phyloP scores from a whole-genome alignment of 2,888 invertebrate genomes.

The Omphaloscelis lunosa region DNA sequence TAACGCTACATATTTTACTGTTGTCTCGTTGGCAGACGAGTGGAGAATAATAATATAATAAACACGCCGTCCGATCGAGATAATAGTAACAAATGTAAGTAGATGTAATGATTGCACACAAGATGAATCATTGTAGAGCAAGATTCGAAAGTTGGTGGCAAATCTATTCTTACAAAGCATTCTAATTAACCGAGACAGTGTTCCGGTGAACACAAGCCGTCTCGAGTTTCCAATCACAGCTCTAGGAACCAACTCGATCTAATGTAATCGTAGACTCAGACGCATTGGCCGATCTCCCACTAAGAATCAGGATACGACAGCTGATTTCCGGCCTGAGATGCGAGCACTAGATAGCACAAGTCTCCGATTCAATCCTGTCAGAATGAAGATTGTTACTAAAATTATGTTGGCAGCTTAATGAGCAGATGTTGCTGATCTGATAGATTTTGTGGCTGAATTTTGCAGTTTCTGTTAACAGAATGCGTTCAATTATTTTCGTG shows the following conservation, averaged over 20 bases:
- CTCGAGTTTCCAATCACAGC: slow-evolving; percentile 82
- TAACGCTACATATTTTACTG: slow-evolving; percentile 21
- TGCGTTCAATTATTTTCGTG: slow-evolving; percentile 51
- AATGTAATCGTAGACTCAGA: slow-evolving; percentile 83
- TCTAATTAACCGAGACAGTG: slow-evolving; percentile 80
- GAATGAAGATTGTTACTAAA: slow-evolving; percentile 54
- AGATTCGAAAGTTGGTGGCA: slow-evolving; percentile 72
- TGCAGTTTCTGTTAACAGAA: slow-evolving; percentile 40
- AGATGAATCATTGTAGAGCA: slow-evolving; percentile 64
- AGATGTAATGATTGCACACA: slow-evolving; percentile 52
- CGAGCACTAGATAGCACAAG: slow-evolving; percentile 73
- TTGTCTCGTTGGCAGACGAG: slow-evolving; percentile 31
- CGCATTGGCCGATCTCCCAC: slow-evolving; percentile 86
- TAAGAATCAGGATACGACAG: slow-evolving; percentile 86
- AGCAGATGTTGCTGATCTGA: slow-evolving; percentile 55
- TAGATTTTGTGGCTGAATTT: slow-evolving; percentile 37
- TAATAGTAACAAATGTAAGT: slow-evolving; percentile 53
- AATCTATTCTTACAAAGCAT: slow-evolving; percentile 78
- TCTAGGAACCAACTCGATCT: slow-evolving; percentile 81
- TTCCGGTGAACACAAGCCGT: slow-evolving; percentile 77
- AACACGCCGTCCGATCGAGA: slow-evolving; percentile 55
- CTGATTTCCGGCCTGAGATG: slow-evolving; percentile 85
- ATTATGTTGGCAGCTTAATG: slow-evolving; percentile 56
- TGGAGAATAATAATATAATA: slow-evolving; percentile 35
- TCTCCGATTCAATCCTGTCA: slow-evolving; percentile 66